A percentile compares a stretch with the other conserved stretches of the same genome.
Conservation (phyloP, 1,140 invertebrate species). For the Aleiodes sp. region DNA sequence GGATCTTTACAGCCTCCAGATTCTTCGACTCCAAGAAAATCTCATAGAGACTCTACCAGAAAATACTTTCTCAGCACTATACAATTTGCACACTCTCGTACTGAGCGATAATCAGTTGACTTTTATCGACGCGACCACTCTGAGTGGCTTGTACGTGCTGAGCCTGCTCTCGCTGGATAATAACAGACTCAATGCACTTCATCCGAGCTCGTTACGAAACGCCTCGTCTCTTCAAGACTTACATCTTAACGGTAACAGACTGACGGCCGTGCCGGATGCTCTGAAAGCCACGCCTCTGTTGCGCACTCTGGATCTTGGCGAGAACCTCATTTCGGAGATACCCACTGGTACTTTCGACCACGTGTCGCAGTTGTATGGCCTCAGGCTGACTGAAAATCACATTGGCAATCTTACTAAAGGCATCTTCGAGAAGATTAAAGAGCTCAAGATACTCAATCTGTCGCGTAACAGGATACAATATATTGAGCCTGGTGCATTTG, state of each 20-base stretch:
- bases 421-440: constrained; percentile 83
- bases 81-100: constrained; percentile 85
- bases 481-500: constrained; percentile 87
- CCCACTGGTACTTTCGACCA: constrained; percentile 85
- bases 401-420: constrained; percentile 87
- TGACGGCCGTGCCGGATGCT: constrained; percentile 85
- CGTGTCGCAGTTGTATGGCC: constrained; percentile 80
- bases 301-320: constrained; percentile 87
- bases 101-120: constrained; percentile 87
- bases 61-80: constrained; percentile 82
- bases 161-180: constrained; percentile 84
- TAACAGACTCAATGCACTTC: constrained; percentile 81
- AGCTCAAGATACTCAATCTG: constrained; percentile 87
- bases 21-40: constrained; percentile 85
- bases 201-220: constrained; percentile 83
- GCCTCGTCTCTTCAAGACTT: constrained; percentile 86
- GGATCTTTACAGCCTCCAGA: constrained; percentile 83
- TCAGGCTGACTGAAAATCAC: constrained; percentile 87
- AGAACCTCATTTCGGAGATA: constrained; percentile 87
- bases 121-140: constrained; percentile 78
- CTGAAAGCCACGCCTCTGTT: constrained; percentile 81
- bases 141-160: constrained; percentile 81
- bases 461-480: constrained; percentile 86
- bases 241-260: constrained; percentile 87
- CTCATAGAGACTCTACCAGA: constrained; percentile 82